A percentile compares a stretch with the other conserved stretches of the same genome.
These are phyloP conservation scores for Alsophila aescularia DNA, from an alignment of 2,888 invertebrate genomes.

Conservation along the genomic window DNA sequence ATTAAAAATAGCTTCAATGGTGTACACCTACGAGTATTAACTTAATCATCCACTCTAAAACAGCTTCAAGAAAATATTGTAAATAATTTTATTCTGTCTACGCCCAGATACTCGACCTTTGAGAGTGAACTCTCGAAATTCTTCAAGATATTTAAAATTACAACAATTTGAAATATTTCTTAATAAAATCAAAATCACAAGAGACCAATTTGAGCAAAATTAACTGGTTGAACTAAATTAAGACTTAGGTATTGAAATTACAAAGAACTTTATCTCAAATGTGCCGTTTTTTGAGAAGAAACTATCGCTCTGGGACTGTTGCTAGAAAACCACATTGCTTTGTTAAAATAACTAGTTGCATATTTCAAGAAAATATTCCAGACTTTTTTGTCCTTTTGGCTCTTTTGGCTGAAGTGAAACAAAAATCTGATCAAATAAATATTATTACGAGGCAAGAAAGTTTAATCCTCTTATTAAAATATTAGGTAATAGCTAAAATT, in stretches of 20 bases:
- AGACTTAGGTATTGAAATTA: conserved; percentile 49
- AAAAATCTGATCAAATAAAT: neutral
- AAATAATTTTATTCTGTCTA: neutral
- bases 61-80: neutral
- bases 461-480: neutral
- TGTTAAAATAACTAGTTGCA: conserved; percentile 34
- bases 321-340: conserved; percentile 43
- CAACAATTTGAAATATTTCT: conserved; percentile 6
- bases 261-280: conserved; percentile 52
- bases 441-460: neutral
- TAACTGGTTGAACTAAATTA: conserved; percentile 53
- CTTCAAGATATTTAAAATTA: neutral
- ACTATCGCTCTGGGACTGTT: conserved; percentile 52
- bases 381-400: neutral
- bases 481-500: too few relatives aligned
- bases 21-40: too few relatives aligned
- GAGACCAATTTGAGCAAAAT: conserved; percentile 47
- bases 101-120: conserved; percentile 2
- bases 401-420: neutral
- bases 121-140: neutral
- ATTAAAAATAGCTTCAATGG: too few relatives aligned
- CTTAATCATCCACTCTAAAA: neutral
- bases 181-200: conserved; percentile 18
- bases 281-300: conserved; percentile 54
- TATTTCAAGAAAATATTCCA: conserved; percentile 10